A percentile compares a stretch with the other conserved stretches of the same genome.
Conservation (phyloP, 2,113 vertebrate species). For the Ictalurus punctatus region DNA sequence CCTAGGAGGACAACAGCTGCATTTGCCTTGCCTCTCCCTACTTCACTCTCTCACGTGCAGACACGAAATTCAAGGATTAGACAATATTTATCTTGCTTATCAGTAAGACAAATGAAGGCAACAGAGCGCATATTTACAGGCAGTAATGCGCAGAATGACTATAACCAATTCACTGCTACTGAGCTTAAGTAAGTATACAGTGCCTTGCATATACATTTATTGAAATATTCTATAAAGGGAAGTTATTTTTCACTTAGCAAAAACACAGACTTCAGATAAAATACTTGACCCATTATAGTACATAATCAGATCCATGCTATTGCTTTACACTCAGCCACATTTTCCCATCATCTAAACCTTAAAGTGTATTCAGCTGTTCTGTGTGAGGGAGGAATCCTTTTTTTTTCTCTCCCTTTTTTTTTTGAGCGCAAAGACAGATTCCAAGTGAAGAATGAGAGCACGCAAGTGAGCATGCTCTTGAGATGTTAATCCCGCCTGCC, state of each 20-base stretch:
- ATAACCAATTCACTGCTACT: neutral
- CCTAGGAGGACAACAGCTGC: conserved; percentile 9
- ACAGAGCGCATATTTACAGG: neutral
- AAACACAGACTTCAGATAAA: neutral
- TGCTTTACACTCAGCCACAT: neutral
- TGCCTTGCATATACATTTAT: neutral
- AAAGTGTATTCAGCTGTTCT: conserved; percentile 39
- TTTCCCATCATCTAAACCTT: neutral
- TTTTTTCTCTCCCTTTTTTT: neutral
- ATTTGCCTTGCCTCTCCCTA: neutral
- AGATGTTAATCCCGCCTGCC: conserved; percentile 16
- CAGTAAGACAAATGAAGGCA: neutral
- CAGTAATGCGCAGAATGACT: neutral
- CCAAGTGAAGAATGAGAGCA: neutral
- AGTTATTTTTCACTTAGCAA: neutral
- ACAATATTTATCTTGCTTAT: neutral
- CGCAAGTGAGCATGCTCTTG: neutral
- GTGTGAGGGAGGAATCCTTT: neutral
- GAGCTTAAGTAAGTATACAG: neutral
- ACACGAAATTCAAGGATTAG: neutral
- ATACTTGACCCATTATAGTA: neutral
- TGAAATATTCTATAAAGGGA: neutral
- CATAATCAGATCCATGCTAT: neutral
- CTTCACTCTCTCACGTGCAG: neutral
- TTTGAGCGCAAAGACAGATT: neutral